Evolutionary conservation across 2,888 invertebrate genomes (phyloP).

Genomic region (Cylindroiulus punctatus): DNA sequence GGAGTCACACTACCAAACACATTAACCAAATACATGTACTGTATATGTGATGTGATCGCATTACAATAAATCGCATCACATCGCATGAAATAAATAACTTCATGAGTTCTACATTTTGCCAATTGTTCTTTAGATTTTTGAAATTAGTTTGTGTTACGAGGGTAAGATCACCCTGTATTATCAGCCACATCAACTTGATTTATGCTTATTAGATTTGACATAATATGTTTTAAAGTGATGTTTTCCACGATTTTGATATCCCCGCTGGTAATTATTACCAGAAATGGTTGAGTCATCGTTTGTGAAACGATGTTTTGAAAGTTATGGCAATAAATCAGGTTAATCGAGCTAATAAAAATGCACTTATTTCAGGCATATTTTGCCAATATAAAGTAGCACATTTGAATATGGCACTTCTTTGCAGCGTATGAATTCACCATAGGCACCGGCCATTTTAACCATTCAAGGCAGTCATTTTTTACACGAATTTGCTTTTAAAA

Average conservation of each 20-base stretch:
- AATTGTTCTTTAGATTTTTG: no score
- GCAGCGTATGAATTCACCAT: neutral
- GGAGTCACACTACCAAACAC: no score
- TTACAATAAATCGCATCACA: no score
- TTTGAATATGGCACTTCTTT: neutral
- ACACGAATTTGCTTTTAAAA: slow-evolving; percentile 34
- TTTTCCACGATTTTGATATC: neutral
- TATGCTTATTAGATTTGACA: no score
- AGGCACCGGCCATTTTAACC: neutral
- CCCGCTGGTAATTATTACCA: neutral
- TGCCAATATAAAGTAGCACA: neutral
- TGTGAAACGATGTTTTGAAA: neutral
- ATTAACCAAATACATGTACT: no score
- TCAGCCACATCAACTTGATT: no score
- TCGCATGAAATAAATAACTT: no score
- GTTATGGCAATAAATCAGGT: neutral
- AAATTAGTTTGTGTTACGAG: no score
- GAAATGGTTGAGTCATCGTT: neutral
- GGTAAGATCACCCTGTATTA: no score
- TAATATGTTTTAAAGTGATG: neutral
- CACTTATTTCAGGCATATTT: neutral
- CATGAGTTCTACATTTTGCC: no score
- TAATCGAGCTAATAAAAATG: slow-evolving; percentile 22
- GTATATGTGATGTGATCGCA: no score
- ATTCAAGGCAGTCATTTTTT: neutral